Evolutionary conservation across 2,797 vertebrate species (phyloP), one percentile per base, ranked within the genome.

Genomic region (Sitta carolinensis): DNA sequence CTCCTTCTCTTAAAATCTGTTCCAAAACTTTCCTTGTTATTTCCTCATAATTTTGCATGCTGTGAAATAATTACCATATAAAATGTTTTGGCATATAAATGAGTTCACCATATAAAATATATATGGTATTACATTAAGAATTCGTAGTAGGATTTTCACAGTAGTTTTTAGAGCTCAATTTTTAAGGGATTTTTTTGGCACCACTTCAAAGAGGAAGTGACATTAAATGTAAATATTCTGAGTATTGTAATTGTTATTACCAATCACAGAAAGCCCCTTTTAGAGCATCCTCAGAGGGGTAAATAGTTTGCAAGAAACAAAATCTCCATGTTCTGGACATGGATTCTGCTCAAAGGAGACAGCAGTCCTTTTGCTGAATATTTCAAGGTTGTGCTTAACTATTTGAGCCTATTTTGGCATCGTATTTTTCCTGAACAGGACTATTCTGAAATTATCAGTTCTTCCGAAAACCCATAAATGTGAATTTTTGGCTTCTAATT

Each of bases 401-500:
- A 68, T 62, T 15, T 58, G 27, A 57, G 43, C 77, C 76, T 40
- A 3, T 73, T 92, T 89, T 91, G 89, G 80, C 66, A 47, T 77
- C 8, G 1, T 57, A 34, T 86, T 81, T 61, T 87, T 86, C 70
- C 81, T 81, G 47, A 84, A 58, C 40, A 58, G 81, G n/a, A 55
- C 72, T 85, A 27, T 77, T 72, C 64, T 87, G 84, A 84, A 92
- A 69, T 93, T 72, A 82, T 52, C 87, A 81, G 91, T 69, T 87
- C 70, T 86, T 83, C 66, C 91, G 82, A 85, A 93, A 95, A 66
- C 38, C 36, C 58, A 38, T 88, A 83, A 78, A 66, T n/a, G 45
- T 57, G 69, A 16, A 59, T 48, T 85, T 95, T 92, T 91, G 89
- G 84, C 91, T 79, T 91, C 57, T 84, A 36, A 75, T 92, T 96